These are phyloP conservation scores for Fringilla coelebs DNA, from an alignment of 2,797 vertebrate species.

Conservation along the genomic window DNA sequence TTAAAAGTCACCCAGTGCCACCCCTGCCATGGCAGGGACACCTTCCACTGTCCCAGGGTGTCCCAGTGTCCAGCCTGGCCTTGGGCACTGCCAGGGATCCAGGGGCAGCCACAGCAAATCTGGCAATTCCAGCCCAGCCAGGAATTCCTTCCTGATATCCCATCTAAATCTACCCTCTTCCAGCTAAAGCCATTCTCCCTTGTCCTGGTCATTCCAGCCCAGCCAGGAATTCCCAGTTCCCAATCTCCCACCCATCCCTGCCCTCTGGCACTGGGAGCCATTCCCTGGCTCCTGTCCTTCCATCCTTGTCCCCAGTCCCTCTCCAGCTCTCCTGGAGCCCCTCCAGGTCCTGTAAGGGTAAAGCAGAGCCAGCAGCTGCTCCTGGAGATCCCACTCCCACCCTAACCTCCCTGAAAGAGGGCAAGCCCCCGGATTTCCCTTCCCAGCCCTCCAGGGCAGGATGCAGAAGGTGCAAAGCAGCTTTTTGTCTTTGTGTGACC, in stretches of 20 bases:
- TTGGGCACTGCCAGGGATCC: too few relatives aligned
- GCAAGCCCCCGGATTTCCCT: background rate
- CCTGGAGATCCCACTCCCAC: background rate
- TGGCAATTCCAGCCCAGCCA: rapidly evolving
- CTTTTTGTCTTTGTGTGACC: background rate
- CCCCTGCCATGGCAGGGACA: too few relatives aligned
- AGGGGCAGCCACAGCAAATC: too few relatives aligned
- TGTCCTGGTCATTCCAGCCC: rapidly evolving
- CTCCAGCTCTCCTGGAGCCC: background rate
- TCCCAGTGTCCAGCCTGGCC: too few relatives aligned
- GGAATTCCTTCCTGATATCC: too few relatives aligned
- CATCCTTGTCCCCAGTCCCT: background rate
- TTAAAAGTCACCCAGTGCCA: too few relatives aligned
- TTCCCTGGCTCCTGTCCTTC: background rate
- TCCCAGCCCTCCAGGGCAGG: background rate
- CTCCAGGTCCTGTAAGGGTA: background rate
- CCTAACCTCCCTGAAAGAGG: background rate
- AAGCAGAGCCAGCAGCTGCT: background rate
- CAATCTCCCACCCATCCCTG: rapidly evolving
- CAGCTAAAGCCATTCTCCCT: too few relatives aligned
- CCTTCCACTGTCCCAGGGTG: too few relatives aligned
- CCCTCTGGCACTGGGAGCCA: background rate
- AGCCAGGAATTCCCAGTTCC: background rate
- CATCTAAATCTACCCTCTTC: too few relatives aligned
- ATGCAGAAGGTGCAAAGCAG: background rate